Evolutionary conservation across 2,797 vertebrate species (phyloP).

Genomic region (Bradypus variegatus): DNA sequence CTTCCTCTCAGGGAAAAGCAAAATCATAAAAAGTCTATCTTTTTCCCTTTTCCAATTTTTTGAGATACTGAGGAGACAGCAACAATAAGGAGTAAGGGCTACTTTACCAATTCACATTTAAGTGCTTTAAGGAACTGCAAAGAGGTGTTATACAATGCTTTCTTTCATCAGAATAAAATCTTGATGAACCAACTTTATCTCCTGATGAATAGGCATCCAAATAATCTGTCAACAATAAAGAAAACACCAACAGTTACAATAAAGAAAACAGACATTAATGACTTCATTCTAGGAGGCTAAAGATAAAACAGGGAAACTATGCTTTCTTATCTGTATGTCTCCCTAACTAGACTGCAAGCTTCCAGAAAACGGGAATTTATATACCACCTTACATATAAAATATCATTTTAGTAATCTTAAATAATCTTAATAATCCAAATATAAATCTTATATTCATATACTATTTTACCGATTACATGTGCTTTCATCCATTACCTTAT

Average conservation of each 20-base stretch:
- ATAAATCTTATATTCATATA: not conserved
- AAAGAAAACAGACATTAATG: not conserved
- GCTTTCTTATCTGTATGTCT: not conserved
- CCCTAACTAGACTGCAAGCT: not conserved
- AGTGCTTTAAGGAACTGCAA: constrained; percentile 68
- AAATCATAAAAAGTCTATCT: not conserved
- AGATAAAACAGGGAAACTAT: not conserved
- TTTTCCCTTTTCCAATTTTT: not conserved
- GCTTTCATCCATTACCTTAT: not conserved
- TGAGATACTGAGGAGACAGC: not conserved
- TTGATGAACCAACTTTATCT: constrained; percentile 66
- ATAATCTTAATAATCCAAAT: no score
- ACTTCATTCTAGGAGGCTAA: not conserved
- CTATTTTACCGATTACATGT: not conserved
- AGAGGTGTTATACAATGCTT: constrained; percentile 66
- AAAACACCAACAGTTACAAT: not conserved
- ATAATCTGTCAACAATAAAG: constrained; percentile 47
- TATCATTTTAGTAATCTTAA: no score
- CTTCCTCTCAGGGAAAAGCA: not conserved
- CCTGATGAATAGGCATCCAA: constrained; percentile 54
- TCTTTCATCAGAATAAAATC: constrained; percentile 57
- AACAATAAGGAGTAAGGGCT: not conserved
- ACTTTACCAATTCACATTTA: constrained; percentile 60
- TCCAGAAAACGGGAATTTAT: not conserved
- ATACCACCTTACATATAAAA: not conserved